phyloP scores from a whole-genome alignment of 64 coral and sea anemone genomes.

The Pachyseris speciosa region DNA sequence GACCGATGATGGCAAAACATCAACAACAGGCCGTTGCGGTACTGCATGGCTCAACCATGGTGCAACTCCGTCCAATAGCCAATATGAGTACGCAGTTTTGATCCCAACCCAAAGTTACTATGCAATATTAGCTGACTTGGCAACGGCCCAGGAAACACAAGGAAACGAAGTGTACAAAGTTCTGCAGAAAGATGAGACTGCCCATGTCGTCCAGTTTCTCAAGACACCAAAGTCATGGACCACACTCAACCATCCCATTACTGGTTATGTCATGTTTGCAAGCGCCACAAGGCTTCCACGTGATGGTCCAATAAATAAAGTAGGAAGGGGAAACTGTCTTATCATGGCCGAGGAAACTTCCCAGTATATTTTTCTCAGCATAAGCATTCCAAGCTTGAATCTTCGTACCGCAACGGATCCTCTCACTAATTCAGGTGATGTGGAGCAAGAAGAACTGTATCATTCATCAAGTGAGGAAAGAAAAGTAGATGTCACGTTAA shows the following conservation, averaged over 20 bases:
- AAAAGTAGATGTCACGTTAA: not conserved
- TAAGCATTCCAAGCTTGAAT: not conserved
- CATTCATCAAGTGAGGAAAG: not conserved
- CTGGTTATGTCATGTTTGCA: constrained; percentile 4
- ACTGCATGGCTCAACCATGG: constrained; percentile 62
- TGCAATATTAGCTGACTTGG: not conserved
- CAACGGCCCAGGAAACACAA: not conserved
- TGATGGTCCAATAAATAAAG: not conserved
- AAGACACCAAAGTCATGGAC: constrained; percentile 14
- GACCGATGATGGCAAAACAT: not conserved
- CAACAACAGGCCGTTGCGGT: not conserved
- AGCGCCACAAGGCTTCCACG: not conserved
- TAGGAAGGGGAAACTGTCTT: not conserved
- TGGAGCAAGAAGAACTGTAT: not conserved
- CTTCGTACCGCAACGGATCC: not conserved
- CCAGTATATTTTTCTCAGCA: not conserved
- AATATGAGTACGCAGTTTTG: constrained; percentile 14
- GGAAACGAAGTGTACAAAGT: not conserved
- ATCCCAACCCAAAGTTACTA: not conserved
- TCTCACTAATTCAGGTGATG: not conserved
- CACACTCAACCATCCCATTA: not conserved
- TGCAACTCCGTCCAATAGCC: not conserved
- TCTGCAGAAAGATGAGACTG: not conserved
- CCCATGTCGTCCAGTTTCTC: constrained; percentile 15
- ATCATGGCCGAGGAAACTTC: not conserved